Evolutionary conservation across 1,140 invertebrate species (phyloP).

Genomic region (Drosophila albomicans): DNA sequence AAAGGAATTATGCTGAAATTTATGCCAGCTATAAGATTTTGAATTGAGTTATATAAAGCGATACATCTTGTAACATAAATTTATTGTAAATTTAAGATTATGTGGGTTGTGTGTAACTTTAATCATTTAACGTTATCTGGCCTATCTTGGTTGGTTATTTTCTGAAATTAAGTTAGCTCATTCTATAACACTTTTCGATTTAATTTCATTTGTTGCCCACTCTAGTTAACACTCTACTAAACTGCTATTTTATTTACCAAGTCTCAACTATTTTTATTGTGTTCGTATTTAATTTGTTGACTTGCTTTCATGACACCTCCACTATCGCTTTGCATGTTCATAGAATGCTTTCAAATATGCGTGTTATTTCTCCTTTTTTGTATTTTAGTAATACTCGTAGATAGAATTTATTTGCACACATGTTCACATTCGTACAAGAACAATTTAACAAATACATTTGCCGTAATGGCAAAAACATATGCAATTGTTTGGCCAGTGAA

Average conservation of each 20-base stretch:
- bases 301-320: slow-evolving; percentile 29
- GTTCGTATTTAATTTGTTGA: slow-evolving; percentile 25
- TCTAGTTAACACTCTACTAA: neutral
- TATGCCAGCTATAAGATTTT: no score
- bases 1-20: neutral
- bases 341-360: slow-evolving; percentile 42
- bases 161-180: no score
- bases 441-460: slow-evolving; percentile 55
- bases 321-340: slow-evolving; percentile 33
- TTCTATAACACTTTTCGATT: no score
- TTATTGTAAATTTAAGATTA: no score
- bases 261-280: neutral
- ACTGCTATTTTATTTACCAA: neutral
- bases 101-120: no score
- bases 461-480: slow-evolving; percentile 65
- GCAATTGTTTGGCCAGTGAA: slow-evolving; percentile 63
- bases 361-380: slow-evolving; percentile 47
- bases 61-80: no score
- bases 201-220: no score
- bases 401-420: slow-evolving; percentile 80
- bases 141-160: no score
- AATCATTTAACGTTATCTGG: no score
- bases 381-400: slow-evolving; percentile 39
- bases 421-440: slow-evolving; percentile 67
- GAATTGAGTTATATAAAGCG: no score